phyloP scores from a whole-genome alignment of 2,888 invertebrate species.

The Cataglyphis rosenhaueri region DNA sequence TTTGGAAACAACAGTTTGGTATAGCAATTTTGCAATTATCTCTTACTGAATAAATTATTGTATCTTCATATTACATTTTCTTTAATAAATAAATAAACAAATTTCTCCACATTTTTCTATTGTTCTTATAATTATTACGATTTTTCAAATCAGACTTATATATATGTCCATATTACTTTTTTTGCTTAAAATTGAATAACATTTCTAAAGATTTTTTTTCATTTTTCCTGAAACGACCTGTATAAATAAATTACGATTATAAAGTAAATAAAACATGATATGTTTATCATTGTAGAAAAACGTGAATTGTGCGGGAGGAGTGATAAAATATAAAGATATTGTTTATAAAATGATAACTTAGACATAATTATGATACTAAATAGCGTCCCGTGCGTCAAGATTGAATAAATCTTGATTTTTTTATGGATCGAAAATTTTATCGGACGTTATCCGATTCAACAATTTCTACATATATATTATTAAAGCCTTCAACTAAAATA shows the following conservation, averaged over 20 bases:
- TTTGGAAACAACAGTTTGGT: neutral
- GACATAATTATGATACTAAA: neutral
- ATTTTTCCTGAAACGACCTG: constrained; percentile 13
- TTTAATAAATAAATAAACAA: neutral
- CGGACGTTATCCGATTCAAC: neutral
- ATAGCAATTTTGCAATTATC: neutral
- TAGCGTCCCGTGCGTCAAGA: neutral
- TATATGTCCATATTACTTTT: neutral
- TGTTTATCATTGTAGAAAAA: constrained; percentile 16
- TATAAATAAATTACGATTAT: neutral
- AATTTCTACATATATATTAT: neutral
- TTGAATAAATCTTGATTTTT: neutral
- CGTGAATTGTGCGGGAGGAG: neutral
- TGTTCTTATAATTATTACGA: neutral
- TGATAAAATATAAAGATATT: neutral
- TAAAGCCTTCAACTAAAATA: neutral
- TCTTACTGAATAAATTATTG: neutral
- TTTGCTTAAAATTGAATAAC: constrained; percentile 7
- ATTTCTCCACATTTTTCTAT: neutral
- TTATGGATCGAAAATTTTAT: neutral
- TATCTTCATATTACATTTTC: constrained; percentile 7
- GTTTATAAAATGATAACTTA: constrained; percentile 6
- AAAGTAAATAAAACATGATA: constrained; percentile 1
- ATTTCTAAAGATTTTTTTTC: neutral
- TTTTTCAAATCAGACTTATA: neutral